These are phyloP conservation scores for Motacilla tschutschensis DNA, from an alignment of 2,113 vertebrate genomes.

Conservation along the genomic window DNA sequence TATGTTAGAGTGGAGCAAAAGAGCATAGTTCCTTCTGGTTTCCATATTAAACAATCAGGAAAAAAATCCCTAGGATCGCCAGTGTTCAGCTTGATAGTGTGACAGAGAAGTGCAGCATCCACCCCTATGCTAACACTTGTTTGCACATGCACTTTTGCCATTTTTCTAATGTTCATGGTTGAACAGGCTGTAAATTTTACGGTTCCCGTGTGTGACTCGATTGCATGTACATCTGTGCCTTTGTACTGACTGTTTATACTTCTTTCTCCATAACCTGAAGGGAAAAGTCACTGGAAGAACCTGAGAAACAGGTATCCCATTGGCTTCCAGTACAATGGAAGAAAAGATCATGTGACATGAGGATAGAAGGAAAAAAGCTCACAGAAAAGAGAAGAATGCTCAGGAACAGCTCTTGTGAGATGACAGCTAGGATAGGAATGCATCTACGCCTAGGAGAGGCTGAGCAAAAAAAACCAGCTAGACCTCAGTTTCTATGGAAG, in stretches of 20 bases:
- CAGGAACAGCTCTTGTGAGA: not conserved
- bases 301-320: not conserved
- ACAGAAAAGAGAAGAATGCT: not conserved
- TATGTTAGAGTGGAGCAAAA: not conserved
- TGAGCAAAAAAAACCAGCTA: not conserved
- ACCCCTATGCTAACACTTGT: not conserved
- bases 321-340: not conserved
- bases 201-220: not conserved
- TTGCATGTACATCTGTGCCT: not conserved
- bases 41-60: not conserved
- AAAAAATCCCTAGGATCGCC: not conserved
- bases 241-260: not conserved
- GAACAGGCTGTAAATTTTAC: not conserved
- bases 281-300: not conserved
- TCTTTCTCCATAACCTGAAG: not conserved
- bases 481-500: not conserved
- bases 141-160: not conserved
- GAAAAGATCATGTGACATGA: not conserved
- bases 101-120: not conserved
- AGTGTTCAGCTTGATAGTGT: not conserved
- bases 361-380: not conserved
- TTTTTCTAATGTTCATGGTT: not conserved
- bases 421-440: not conserved
- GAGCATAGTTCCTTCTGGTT: slow-evolving; percentile 8
- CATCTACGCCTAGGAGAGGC: not conserved